Evolutionary conservation across 2,113 vertebrate genomes (phyloP).

Genomic region (Ranitomeya variabilis): DNA sequence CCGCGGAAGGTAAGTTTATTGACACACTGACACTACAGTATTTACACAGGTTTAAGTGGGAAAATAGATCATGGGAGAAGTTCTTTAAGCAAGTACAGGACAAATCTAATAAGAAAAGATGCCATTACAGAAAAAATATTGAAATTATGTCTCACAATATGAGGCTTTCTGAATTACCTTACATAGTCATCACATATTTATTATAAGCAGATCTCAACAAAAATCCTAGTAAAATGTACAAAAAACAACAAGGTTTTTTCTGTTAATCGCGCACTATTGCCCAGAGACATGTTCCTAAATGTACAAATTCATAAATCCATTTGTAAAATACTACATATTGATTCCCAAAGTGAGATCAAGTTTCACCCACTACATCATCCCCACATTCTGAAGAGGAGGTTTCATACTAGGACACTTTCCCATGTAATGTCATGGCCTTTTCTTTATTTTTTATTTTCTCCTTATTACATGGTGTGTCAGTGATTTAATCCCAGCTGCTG

Average conservation of each 20-base stretch:
- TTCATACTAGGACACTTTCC: constrained; percentile 17
- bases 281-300: constrained; percentile 9
- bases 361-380: background rate
- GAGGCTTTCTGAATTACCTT: background rate
- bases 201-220: background rate
- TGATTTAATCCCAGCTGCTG: constrained; percentile 17
- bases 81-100: background rate
- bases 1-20: too few relatives aligned
- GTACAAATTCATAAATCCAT: background rate
- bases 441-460: background rate
- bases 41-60: too few relatives aligned
- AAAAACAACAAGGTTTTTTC: background rate
- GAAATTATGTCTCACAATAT: background rate
- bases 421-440: constrained; percentile 17
- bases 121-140: background rate
- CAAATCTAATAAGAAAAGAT: background rate
- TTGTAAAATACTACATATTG: constrained; percentile 11
- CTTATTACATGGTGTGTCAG: background rate
- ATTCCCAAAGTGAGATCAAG: background rate
- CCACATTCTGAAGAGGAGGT: background rate
- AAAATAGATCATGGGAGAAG: too few relatives aligned
- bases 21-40: too few relatives aligned
- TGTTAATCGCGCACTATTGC: background rate
- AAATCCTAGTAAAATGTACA: background rate
- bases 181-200: background rate